These are phyloP conservation scores for Engraulis encrasicolus DNA, from an alignment of 2,113 vertebrate genomes.

Conservation along the genomic window DNA sequence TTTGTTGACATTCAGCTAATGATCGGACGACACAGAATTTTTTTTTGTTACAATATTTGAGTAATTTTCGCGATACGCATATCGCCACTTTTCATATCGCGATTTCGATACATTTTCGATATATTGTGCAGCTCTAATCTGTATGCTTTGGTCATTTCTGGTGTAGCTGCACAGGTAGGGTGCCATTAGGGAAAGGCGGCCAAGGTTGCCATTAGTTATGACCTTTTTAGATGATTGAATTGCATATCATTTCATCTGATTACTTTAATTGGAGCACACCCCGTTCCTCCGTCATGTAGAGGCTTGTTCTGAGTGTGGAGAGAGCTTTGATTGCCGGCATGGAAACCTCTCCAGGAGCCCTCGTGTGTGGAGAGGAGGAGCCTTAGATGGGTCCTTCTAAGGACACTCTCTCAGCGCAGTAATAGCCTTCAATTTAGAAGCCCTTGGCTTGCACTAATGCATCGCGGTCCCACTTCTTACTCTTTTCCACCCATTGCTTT, in stretches of 20 bases:
- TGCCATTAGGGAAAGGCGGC: not conserved
- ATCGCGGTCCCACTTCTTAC: not conserved
- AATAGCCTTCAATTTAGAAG: constrained; percentile 7
- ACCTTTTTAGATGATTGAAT: constrained; percentile 1
- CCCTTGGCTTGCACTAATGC: not conserved
- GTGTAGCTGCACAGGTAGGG: not conserved
- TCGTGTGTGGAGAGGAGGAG: not conserved
- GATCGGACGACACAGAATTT: too few relatives aligned
- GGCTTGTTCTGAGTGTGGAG: not conserved
- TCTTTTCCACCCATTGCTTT: too few relatives aligned
- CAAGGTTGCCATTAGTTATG: not conserved
- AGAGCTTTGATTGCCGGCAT: constrained; percentile 22
- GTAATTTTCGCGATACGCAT: too few relatives aligned
- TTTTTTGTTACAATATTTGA: too few relatives aligned
- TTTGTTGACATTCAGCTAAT: too few relatives aligned
- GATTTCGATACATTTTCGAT: too few relatives aligned
- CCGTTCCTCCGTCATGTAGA: constrained; percentile 24
- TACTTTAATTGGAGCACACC: not conserved
- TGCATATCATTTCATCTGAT: not conserved
- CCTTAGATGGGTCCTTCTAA: not conserved
- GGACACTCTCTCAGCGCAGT: not conserved
- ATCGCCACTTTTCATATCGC: too few relatives aligned
- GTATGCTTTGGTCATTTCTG: too few relatives aligned
- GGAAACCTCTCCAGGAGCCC: constrained; percentile 12
- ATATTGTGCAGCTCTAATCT: too few relatives aligned